phyloP scores from a whole-genome alignment of 2,888 invertebrate species.

The Scaptomyza cyrtandrae region DNA sequence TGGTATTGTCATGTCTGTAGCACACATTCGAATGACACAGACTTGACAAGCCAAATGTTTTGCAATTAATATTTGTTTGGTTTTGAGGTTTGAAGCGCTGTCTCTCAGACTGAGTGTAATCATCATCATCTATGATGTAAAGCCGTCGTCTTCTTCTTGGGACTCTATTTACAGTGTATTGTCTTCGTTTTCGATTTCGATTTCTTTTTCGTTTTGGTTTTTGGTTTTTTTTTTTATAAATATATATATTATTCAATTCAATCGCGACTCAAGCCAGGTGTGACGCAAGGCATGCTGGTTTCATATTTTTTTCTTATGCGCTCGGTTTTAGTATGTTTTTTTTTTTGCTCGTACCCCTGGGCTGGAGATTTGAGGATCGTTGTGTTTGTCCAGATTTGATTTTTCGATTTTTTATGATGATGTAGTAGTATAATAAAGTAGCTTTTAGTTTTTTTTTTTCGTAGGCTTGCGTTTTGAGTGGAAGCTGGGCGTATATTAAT shows the following conservation, averaged over 20 bases:
- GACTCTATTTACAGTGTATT: conserved; percentile 68
- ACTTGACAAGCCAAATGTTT: conserved; percentile 62
- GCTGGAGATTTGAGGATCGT: conserved; percentile 50
- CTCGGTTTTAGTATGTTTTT: conserved; percentile 38
- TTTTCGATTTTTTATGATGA: conserved; percentile 40
- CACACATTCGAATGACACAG: conserved; percentile 56
- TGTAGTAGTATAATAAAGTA: conserved; percentile 30
- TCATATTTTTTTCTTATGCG: conserved; percentile 49
- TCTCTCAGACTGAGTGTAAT: conserved; percentile 40
- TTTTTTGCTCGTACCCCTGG: conserved; percentile 68
- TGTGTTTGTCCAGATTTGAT: conserved; percentile 40
- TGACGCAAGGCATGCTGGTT: conserved; percentile 77
- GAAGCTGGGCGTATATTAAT: conserved; percentile 84
- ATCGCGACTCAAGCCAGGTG: conserved; percentile 81
- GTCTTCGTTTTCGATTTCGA: conserved; percentile 13
- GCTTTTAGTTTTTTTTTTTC: conserved; percentile 38
- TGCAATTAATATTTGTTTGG: conserved; percentile 10
- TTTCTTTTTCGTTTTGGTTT: conserved; percentile 2
- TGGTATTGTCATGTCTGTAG: conserved; percentile 64
- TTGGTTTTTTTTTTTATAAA: conserved; percentile 24
- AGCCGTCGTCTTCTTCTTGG: conserved; percentile 25
- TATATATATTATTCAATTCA: conserved; percentile 70
- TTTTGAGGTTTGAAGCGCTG: conserved; percentile 38
- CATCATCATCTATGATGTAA: conserved; percentile 36
- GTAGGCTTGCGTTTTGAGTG: conserved; percentile 63